Base-by-base conservation (phyloP, 2,888 invertebrate species). In the Heliothis peltigera region DNA sequence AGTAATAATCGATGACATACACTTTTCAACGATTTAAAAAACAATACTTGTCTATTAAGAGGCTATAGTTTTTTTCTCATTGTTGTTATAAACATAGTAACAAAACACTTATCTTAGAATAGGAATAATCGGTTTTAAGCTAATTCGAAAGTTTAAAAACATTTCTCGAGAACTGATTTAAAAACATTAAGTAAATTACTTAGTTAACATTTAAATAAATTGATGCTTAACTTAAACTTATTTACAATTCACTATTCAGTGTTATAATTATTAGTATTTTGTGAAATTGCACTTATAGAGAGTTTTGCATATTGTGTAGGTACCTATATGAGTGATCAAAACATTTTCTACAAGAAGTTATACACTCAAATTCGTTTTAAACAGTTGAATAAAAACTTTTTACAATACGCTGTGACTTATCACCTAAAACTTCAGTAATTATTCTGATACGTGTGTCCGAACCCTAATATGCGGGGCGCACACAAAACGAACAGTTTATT, bases 241-340 rank as follows among this genome's bases (percentile, higher is more conserved):
- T 78, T 59, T 74, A 77, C 77, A 80, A 64, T 80, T 74, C 49
- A 63, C 77, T 80, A 80, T 60, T 19, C 47, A 48, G 49, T 55
- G 21, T 18, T 46, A 72, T 47, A 56, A 46, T 57, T 42, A 69
- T 42, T 44, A 55, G 59, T 74, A 76, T 75, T 60, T 80, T 74
- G 70, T 78, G 67, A 83, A 85, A 85, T 84, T 85, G 84, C 84
- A 85, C 82, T 75, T 84, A 80, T 55, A 75, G 59, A 71, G 52
- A 70, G 53, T 68, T 77, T 75, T 64, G 64, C 42, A 67, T 70
- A 57, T 54, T 17, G 72, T 48, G 61, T 60, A 43, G 39, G 32
- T 12, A 32, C 32, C n/a, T 56, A 53, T 25, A 63, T 70, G 58
- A 68, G 51, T 52, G 58, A 58, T 54, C 10, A 53, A 62, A 52